Evolutionary conservation across 2,797 vertebrate species (phyloP).

Genomic region (Syndactyla subalaris): DNA sequence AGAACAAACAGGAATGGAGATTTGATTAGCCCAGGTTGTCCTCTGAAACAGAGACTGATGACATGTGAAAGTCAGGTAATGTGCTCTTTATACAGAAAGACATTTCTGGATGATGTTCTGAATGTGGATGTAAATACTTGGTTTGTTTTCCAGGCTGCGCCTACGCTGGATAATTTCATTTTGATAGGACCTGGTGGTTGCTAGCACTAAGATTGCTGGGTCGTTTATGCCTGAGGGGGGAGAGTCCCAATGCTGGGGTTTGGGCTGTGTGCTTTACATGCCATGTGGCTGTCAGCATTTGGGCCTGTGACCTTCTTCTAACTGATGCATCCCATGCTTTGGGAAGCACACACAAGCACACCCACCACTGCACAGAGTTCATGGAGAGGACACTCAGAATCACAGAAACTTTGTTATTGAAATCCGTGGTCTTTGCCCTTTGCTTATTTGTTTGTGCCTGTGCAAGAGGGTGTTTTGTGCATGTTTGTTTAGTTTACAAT

Average conservation of each 20-base stretch:
- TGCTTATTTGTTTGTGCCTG: background rate
- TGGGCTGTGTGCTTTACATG: background rate
- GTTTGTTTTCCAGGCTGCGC: background rate
- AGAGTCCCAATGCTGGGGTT: rapidly evolving
- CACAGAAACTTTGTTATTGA: background rate
- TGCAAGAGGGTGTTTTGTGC: background rate
- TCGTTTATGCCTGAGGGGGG: background rate
- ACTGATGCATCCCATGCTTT: background rate
- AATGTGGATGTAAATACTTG: background rate
- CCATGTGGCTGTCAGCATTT: background rate
- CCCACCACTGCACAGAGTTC: background rate
- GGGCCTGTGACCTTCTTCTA: conserved; percentile 13
- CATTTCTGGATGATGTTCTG: background rate
- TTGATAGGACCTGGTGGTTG: background rate
- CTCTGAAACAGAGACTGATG: background rate
- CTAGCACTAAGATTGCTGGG: background rate
- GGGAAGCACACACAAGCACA: background rate
- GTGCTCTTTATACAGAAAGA: rapidly evolving
- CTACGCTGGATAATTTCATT: background rate
- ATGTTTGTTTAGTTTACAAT: background rate
- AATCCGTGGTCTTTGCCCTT: conserved; percentile 30
- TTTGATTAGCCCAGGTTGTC: background rate
- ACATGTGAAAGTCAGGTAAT: background rate
- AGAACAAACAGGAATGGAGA: background rate
- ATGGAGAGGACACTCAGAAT: background rate